Evolutionary conservation across 2,888 invertebrate genomes (phyloP).

Genomic region (Molanna angustata): DNA sequence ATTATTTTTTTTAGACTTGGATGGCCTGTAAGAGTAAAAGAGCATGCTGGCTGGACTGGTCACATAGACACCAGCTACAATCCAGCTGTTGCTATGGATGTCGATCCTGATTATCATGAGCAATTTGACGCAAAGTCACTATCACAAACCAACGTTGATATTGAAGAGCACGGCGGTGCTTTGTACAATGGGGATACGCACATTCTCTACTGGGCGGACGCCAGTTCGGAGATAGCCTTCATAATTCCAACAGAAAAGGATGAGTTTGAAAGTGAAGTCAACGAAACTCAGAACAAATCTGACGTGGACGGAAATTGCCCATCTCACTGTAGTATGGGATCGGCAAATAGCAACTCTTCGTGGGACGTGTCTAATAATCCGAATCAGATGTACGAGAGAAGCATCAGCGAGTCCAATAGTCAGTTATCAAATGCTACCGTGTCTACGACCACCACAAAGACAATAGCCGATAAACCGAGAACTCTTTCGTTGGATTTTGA

Average conservation of each 20-base stretch:
- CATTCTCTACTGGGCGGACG: constrained; percentile 94
- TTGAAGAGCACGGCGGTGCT: constrained; percentile 59
- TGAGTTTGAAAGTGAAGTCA: constrained; percentile 34
- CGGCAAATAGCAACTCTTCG: constrained; percentile 40
- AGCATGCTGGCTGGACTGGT: constrained; percentile 95
- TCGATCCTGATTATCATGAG: constrained; percentile 20
- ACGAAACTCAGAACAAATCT: constrained; percentile 43
- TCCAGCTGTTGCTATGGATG: constrained; percentile 37
- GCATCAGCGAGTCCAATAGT: constrained; percentile 46
- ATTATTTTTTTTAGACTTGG: constrained; percentile 64
- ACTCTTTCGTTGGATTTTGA: constrained; percentile 71
- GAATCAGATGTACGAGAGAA: constrained; percentile 56
- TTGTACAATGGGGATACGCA: constrained; percentile 81
- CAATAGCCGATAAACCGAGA: constrained; percentile 57
- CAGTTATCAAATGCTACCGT: constrained; percentile 22
- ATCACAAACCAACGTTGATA: constrained; percentile 15
- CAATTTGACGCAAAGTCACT: constrained; percentile 36
- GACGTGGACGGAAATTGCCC: constrained; percentile 53
- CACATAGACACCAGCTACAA: constrained; percentile 85
- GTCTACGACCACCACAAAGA: constrained; percentile 24
- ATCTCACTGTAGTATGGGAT: constrained; percentile 37
- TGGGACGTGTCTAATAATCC: constrained; percentile 47
- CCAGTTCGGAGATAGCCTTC: constrained; percentile 91
- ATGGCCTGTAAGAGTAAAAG: constrained; percentile 79
- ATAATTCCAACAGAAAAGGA: constrained; percentile 72